These are phyloP conservation scores for Leptoclinus maculatus DNA, from an alignment of 2,797 vertebrate genomes.

Conservation along the genomic window DNA sequence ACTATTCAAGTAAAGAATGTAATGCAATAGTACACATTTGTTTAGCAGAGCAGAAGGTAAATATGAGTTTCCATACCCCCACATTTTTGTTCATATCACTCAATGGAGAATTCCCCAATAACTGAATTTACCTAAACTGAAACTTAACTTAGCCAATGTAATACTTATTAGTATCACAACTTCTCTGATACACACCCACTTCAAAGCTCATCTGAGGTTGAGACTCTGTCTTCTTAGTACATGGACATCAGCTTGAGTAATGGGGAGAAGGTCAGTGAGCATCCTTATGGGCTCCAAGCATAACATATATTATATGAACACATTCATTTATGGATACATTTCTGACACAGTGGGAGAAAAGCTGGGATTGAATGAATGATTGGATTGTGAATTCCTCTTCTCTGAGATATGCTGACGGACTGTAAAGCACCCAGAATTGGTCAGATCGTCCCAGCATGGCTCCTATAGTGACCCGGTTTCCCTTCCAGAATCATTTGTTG, in stretches of 20 bases:
- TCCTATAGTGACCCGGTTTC: not conserved
- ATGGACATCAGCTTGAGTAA: not conserved
- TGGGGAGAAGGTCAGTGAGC: not conserved
- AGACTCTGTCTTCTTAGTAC: not conserved
- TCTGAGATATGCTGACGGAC: not conserved
- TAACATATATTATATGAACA: not conserved
- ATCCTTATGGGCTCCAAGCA: not conserved
- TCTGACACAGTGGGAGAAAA: not conserved
- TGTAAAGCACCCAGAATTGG: not conserved
- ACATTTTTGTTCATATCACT: not conserved
- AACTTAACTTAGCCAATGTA: not conserved
- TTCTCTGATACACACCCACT: not conserved
- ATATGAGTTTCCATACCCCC: not conserved
- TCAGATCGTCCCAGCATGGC: not conserved
- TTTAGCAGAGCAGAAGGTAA: not conserved
- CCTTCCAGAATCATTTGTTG: slow-evolving; percentile 7
- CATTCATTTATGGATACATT: not conserved
- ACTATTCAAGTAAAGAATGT: not conserved
- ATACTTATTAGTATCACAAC: not conserved
- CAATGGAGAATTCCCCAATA: not conserved
- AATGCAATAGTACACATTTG: not conserved
- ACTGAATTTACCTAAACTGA: not conserved
- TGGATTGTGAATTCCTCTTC: not conserved
- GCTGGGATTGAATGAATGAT: not conserved
- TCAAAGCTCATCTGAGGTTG: not conserved